phyloP scores from a whole-genome alignment of 2,113 vertebrate genomes.

The Antennarius striatus region DNA sequence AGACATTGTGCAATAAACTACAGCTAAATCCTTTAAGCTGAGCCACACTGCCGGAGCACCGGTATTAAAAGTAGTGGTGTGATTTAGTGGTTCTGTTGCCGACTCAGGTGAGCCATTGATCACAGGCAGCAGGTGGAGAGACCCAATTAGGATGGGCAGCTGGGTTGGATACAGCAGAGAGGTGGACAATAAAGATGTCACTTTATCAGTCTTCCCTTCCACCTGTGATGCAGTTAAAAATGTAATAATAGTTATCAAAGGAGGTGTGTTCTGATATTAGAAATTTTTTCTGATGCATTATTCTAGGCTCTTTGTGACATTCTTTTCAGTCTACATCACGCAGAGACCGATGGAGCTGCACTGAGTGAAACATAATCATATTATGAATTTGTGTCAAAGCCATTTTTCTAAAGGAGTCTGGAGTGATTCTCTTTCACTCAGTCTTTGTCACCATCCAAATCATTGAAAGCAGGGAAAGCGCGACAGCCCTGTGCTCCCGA shows the following conservation, averaged over 20 bases:
- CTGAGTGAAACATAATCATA: conserved; percentile 33
- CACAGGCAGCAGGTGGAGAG: conserved; percentile 33
- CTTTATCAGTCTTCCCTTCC: neutral
- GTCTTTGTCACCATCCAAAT: conserved; percentile 29
- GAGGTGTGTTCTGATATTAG: neutral
- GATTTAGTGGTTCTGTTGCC: conserved; percentile 43
- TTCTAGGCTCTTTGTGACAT: conserved; percentile 4
- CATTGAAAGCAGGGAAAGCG: conserved; percentile 30
- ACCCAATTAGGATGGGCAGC: conserved; percentile 35
- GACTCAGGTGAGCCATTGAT: conserved; percentile 54
- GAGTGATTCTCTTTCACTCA: conserved; percentile 29
- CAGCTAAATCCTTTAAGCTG: conserved; percentile 21
- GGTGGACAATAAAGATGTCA: conserved; percentile 2
- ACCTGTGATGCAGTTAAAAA: conserved; percentile 5
- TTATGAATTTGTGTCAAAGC: conserved; percentile 48
- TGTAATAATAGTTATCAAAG: neutral
- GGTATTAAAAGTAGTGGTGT: conserved; percentile 39
- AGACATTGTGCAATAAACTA: conserved; percentile 4
- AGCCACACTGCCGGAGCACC: neutral
- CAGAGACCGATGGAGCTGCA: conserved; percentile 27
- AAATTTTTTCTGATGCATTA: conserved; percentile 11
- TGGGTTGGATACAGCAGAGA: conserved; percentile 5
- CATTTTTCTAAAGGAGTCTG: conserved; percentile 34
- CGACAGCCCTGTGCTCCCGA: conserved; percentile 21
- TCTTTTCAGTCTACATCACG: conserved; percentile 42